A percentile compares a stretch with the other conserved stretches of the same genome.
These are phyloP conservation scores for Conus canariensis DNA, from an alignment of 2,888 invertebrate genomes.

Conservation along the genomic window DNA sequence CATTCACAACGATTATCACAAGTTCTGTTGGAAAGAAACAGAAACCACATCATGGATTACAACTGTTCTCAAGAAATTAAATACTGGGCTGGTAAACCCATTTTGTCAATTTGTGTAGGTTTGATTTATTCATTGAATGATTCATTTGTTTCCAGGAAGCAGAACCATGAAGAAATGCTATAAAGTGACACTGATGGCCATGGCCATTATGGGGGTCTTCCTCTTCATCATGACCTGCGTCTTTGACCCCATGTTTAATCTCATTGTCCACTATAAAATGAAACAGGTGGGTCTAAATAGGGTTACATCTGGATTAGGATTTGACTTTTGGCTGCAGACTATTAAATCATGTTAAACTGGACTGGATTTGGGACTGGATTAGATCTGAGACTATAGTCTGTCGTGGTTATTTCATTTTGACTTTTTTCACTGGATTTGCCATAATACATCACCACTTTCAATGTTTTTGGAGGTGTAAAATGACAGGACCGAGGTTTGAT, in stretches of 20 bases:
- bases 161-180: neutral
- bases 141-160: neutral
- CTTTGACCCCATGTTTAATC: neutral
- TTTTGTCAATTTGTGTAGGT: too few species aligned
- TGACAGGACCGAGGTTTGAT: neutral
- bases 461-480: neutral
- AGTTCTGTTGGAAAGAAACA: too few species aligned
- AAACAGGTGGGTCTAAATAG: neutral
- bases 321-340: too few species aligned
- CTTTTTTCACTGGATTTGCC: neutral
- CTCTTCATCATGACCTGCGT: constrained; percentile 22
- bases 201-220: neutral
- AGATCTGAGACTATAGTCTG: too few species aligned
- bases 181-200: neutral
- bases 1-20: too few species aligned
- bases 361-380: too few species aligned
- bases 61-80: too few species aligned
- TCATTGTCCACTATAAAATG: constrained; percentile 24
- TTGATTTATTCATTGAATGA: too few species aligned
- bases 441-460: neutral
- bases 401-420: neutral
- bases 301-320: too few species aligned
- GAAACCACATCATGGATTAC: too few species aligned
- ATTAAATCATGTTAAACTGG: too few species aligned
- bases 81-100: too few species aligned